Percentiles rank a stretch among this genome's conserved stretches.
Conservation (phyloP, 2,888 invertebrate species). For the Diachrysia chrysitis region DNA sequence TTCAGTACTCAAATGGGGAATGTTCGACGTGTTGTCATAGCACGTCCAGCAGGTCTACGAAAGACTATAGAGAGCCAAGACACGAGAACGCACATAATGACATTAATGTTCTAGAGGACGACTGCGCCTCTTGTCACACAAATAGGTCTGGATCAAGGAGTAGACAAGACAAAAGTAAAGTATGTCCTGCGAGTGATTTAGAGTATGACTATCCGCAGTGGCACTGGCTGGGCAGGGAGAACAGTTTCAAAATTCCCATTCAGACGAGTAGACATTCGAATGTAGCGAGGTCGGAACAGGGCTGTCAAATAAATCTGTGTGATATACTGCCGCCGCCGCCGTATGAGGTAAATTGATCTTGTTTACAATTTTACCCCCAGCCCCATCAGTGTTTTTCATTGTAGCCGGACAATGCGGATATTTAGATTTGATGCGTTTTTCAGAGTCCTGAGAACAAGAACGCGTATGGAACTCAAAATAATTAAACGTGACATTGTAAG, state of each 20-base stretch:
- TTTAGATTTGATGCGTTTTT: slow-evolving; percentile 62
- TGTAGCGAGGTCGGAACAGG: slow-evolving; percentile 85
- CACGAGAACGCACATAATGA: slow-evolving; percentile 82
- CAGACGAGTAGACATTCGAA: slow-evolving; percentile 85
- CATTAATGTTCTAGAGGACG: slow-evolving; percentile 83
- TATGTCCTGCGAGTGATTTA: slow-evolving; percentile 86
- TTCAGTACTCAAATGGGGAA: slow-evolving; percentile 86
- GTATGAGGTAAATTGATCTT: slow-evolving; percentile 88
- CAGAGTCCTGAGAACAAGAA: slow-evolving; percentile 86
- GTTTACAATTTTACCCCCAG: slow-evolving; percentile 69
- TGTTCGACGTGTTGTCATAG: slow-evolving; percentile 87
- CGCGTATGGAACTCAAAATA: slow-evolving; percentile 62
- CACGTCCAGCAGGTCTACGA: slow-evolving; percentile 86
- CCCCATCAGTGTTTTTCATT: slow-evolving; percentile 62
- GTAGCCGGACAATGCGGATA: slow-evolving; percentile 61
- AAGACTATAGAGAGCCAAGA: slow-evolving; percentile 84
- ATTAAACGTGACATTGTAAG: slow-evolving; percentile 40
- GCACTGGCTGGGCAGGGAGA: slow-evolving; percentile 87
- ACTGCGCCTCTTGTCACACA: slow-evolving; percentile 84
- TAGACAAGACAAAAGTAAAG: slow-evolving; percentile 87
- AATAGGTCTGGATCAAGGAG: slow-evolving; percentile 86
- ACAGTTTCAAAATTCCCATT: slow-evolving; percentile 88
- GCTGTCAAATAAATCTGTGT: slow-evolving; percentile 90
- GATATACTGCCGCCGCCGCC: slow-evolving; percentile 91
- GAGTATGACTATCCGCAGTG: slow-evolving; percentile 88